Evolutionary conservation across 37 sponge, comb jelly and placozoan genomes (phyloP).

Genomic region (Axinella damicornis): DNA sequence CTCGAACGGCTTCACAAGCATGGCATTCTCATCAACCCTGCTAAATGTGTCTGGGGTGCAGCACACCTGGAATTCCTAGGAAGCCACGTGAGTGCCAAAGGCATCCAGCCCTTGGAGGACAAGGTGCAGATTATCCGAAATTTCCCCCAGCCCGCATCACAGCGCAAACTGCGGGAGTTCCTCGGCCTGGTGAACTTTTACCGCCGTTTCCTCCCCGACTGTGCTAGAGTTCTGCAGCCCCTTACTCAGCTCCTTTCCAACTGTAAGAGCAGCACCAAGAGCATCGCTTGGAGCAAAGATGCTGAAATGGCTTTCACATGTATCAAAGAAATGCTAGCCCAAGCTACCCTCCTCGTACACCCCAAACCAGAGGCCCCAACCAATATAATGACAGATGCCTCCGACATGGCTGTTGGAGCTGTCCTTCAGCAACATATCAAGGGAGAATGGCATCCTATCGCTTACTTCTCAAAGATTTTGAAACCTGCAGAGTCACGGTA

Average conservation of each 20-base stretch:
- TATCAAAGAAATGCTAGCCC: conserved; percentile 51
- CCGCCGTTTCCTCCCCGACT: conserved; percentile 55
- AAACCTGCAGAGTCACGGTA: conserved; percentile 57
- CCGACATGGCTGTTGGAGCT: conserved; percentile 55
- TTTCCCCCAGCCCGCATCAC: conserved; percentile 50
- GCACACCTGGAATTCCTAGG: conserved; percentile 9
- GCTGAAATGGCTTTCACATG: conserved; percentile 36
- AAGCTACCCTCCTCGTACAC: conserved; percentile 54
- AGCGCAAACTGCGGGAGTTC: too few relatives aligned
- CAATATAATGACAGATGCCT: conserved; percentile 68
- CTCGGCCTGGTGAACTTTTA: too few relatives aligned
- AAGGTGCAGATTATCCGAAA: conserved; percentile 27
- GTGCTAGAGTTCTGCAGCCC: conserved; percentile 38
- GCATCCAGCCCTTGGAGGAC: conserved; percentile 7
- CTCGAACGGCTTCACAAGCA: neutral
- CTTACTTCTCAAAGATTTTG: conserved; percentile 40
- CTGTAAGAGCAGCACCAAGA: neutral
- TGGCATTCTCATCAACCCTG: neutral
- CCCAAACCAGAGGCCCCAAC: conserved; percentile 63
- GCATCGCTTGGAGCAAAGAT: conserved; percentile 21
- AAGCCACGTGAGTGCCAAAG: neutral
- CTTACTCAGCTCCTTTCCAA: conserved; percentile 23
- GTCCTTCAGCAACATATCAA: conserved; percentile 16
- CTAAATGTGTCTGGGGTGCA: neutral
- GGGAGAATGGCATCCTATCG: conserved; percentile 10